Evolutionary conservation across 2,797 vertebrate genomes (phyloP), one percentile per base, ranked within the genome.

Genomic region (Hypotaenidia philippensis): DNA sequence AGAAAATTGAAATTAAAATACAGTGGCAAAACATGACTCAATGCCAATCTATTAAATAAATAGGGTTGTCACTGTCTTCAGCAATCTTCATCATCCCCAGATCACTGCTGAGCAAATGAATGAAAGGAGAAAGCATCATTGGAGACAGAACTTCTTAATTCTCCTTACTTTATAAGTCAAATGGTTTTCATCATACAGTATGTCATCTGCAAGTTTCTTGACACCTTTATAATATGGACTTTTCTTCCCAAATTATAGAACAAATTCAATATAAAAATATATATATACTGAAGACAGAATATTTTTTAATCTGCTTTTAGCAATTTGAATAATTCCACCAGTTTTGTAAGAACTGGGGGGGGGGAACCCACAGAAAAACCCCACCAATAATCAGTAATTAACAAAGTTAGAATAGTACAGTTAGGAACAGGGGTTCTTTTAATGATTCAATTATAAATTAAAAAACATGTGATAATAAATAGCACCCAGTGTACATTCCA

Each of bases 301-400:
- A 1, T 9, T 45, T 56, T 49, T 66, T 38, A 45, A 8, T 56
- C 29, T 65, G 7, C 2, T 77, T 75, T 70, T 60, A 66, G 5
- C 2, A 55, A 78, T 61, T 50, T 40, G 13, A 66, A 49, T 55
- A 36, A 57, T 74, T 11, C 2, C 27, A 22, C 3, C 4, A 32
- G 3, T 57, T 80, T 63, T 66, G 18, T 83, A 79, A 47, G 9
- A 61, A 4, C 0, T 12, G 0, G 0, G 5, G 8, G 20, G n/a
- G 49, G 41, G 70, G 6, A 17, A 44, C 41, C 41, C 41, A 19
- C 41, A 44, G 9, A 44, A 44, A 44, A 44, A 19, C 18, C 41
- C 18, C 41, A 41, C 4, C 10, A 78, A 69, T 44, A 55, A 44
- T n/a, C 9, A 70, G 5, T 44, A 9, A 3, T 15, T 38, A 82